Conservation (phyloP, 2,888 invertebrate genomes). For the Cantharis flavilabris region DNA sequence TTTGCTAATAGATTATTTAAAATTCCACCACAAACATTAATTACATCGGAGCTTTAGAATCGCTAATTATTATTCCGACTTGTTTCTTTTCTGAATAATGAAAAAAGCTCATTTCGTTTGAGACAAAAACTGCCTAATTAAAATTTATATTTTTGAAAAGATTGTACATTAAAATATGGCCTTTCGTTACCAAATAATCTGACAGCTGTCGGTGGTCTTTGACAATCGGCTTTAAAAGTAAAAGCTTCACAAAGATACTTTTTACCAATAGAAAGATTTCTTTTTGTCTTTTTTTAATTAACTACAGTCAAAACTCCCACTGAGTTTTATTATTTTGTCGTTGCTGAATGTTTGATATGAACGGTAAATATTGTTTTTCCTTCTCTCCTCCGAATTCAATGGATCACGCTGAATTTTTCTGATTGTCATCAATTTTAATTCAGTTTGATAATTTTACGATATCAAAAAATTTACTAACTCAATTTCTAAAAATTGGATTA, state of each 20-base stretch:
- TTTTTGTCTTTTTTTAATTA: background rate
- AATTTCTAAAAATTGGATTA: background rate
- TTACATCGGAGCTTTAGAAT: background rate
- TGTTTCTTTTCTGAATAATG: background rate
- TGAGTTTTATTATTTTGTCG: background rate
- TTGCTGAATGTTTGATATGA: background rate
- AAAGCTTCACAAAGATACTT: background rate
- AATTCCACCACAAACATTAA: background rate
- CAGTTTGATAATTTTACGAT: background rate
- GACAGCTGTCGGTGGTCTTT: background rate
- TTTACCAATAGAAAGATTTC: background rate
- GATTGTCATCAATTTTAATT: slow-evolving; percentile 3
- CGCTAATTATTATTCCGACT: background rate
- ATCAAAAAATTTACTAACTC: background rate
- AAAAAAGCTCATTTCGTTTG: background rate
- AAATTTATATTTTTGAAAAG: background rate
- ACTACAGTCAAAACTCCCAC: background rate
- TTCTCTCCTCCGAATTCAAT: background rate
- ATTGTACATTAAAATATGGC: background rate
- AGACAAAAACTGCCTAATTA: background rate
- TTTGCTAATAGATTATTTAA: slow-evolving; percentile 3
- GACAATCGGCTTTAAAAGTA: background rate
- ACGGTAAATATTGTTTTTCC: background rate
- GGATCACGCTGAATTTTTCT: background rate
- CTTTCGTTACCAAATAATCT: background rate